phyloP scores from a whole-genome alignment of 1,140 invertebrate genomes.

The Phthorimaea operculella region DNA sequence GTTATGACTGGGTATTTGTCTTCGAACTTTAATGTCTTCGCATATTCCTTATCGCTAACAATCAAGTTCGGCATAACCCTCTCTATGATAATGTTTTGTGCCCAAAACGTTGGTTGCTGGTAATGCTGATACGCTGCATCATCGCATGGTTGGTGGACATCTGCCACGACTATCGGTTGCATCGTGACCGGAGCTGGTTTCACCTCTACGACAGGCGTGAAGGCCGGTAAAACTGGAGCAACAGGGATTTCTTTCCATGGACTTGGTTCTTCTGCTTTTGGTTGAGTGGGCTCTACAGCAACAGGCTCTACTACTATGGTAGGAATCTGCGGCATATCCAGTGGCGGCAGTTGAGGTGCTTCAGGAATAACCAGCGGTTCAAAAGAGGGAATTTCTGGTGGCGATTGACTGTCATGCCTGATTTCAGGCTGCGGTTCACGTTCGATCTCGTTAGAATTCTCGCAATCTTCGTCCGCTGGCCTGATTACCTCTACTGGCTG shows the following conservation, averaged over 20 bases:
- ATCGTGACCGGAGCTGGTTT: too few species aligned
- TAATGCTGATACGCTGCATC: neutral
- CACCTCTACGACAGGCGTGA: too few species aligned
- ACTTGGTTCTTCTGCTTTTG: neutral
- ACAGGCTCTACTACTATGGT: neutral
- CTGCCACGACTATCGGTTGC: neutral
- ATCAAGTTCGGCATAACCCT: slow-evolving; percentile 24
- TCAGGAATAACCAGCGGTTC: slow-evolving; percentile 1
- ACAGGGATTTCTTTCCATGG: too few species aligned
- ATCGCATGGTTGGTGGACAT: neutral
- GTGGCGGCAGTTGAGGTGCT: neutral
- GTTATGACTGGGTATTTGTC: neutral
- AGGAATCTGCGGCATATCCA: neutral
- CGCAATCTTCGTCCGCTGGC: too few species aligned
- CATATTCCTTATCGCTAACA: slow-evolving; percentile 1
- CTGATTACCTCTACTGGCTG: too few species aligned
- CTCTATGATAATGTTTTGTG: slow-evolving; percentile 23
- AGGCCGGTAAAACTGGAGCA: too few species aligned
- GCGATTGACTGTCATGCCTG: too few species aligned
- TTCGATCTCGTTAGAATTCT: too few species aligned
- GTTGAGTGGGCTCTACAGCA: neutral
- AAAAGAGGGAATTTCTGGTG: slow-evolving; percentile 1
- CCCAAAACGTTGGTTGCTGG: slow-evolving; percentile 3
- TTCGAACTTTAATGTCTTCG: neutral
- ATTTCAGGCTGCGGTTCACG: too few species aligned